Conservation (phyloP, 2,113 vertebrate genomes). For the Camelus dromedarius region DNA sequence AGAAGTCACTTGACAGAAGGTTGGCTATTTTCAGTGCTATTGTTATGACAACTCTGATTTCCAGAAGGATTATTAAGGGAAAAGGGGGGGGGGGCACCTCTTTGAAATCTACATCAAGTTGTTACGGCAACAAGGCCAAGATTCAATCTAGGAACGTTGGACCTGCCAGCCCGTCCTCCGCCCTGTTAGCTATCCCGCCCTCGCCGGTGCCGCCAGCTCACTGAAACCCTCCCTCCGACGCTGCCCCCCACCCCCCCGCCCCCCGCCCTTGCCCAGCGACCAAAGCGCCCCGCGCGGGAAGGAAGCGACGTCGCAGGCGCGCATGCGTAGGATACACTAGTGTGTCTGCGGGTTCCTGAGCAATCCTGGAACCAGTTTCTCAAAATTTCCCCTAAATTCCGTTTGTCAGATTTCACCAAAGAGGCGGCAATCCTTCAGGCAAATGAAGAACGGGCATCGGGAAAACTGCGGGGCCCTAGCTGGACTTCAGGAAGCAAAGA, state of each 20-base stretch:
- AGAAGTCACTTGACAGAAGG: neutral
- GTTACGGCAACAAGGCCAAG: slow-evolving; percentile 67
- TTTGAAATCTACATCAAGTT: slow-evolving; percentile 63
- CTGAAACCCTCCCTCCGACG: neutral
- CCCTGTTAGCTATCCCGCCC: neutral
- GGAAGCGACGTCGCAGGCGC: fast-evolving
- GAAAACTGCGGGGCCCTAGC: neutral
- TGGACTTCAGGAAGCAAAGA: neutral
- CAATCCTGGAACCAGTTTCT: neutral
- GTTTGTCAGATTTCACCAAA: neutral
- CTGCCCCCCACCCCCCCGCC: neutral
- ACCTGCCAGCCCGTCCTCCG: neutral
- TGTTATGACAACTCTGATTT: slow-evolving; percentile 22
- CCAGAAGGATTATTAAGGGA: slow-evolving; percentile 44
- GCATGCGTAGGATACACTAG: no score
- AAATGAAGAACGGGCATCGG: neutral
- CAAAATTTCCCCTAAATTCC: neutral
- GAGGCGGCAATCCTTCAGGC: neutral
- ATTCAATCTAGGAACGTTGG: slow-evolving; percentile 43
- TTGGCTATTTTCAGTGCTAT: slow-evolving; percentile 30
- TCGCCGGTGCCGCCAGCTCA: neutral
- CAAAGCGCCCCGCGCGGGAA: neutral
- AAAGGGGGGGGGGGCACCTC: neutral
- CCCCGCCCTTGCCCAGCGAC: neutral
- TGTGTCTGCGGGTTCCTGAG: neutral